Base-by-base conservation (phyloP, 2,113 vertebrate species). In the Salvelinus fontinalis region DNA sequence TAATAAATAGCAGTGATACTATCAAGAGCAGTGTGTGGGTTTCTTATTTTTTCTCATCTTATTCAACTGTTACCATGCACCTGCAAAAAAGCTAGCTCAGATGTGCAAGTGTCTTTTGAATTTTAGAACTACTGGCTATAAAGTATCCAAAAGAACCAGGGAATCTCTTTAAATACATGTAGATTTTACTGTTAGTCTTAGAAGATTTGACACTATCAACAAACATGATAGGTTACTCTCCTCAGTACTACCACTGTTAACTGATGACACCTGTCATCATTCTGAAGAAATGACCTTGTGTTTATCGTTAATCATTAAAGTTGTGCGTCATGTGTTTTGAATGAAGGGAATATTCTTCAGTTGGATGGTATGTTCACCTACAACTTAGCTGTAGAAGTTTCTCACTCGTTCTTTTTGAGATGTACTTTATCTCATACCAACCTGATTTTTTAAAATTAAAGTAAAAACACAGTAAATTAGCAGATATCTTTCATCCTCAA, bases 171-270 rank as follows among this genome's bases (percentile, higher is more conserved):
- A 31, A 14, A 67, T 16, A 67, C 27, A 14, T 4, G 27, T 67
- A 18, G 27, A 16, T 6, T 27, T 27, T 5, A 18, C 27, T 29
- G 12, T 3, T 27, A 4, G 27, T 20, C 54, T 20, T 57, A 57
- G 54, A 67, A 31, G 65, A 16, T 67, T 67, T 67, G 4, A 67
- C 65, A 49, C 72, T 16, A 65, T 44, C 64, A 18, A 74, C 3
- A 67, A 67, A 27, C 5, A 5, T 27, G 13, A 14, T 31, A 31
- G 65, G 14, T 26, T 26, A 13, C 26, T 27, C 4, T 29, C 14
- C n/a, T 24, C 39, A 44, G 39, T 11, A 11, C 39, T 44, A 44
- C 54, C 14, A 20, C 54, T 57, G 4, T 57, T 57, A 20, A 20
- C 54, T 57, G 51, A 57, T 57, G 16, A 57, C 13, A 57, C 12